A percentile compares a stretch with the other conserved stretches of the same genome.
Evolutionary conservation across 2,113 vertebrate species (phyloP).

Genomic region (Colossoma macropomum): DNA sequence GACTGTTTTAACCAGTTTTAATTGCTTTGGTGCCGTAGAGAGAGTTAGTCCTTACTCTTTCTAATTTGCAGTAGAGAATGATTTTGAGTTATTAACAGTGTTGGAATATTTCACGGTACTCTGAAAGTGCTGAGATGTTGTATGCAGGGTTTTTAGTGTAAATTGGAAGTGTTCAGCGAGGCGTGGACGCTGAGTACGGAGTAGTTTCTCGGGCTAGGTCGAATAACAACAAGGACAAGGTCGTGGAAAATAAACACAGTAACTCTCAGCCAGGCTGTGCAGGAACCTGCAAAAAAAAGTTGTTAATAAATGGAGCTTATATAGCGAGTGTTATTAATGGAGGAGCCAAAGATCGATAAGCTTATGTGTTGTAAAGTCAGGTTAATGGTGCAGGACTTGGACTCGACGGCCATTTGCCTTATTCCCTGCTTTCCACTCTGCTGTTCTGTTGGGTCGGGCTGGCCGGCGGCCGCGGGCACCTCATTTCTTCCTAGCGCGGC

Average conservation of each 20-base stretch:
- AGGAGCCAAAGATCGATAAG: slow-evolving; percentile 49
- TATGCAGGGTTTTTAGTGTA: not conserved
- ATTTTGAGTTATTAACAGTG: not conserved
- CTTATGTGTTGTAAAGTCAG: slow-evolving; percentile 61
- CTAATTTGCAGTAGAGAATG: not conserved
- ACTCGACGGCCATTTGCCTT: slow-evolving; percentile 32
- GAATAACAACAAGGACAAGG: slow-evolving; percentile 4
- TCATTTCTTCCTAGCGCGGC: slow-evolving; percentile 35
- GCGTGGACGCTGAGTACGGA: not conserved
- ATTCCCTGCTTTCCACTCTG: slow-evolving; percentile 24
- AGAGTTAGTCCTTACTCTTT: not conserved
- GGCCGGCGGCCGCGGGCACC: slow-evolving; percentile 26
- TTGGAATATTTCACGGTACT: not conserved
- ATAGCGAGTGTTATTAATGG: slow-evolving; percentile 45
- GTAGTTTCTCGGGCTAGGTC: not conserved
- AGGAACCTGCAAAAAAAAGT: not conserved
- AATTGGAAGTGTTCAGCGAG: not conserved
- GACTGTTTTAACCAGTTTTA: not conserved
- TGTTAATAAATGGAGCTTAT: slow-evolving; percentile 24
- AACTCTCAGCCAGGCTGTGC: not conserved
- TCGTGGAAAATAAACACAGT: not conserved
- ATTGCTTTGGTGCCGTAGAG: not conserved
- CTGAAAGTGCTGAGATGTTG: not conserved
- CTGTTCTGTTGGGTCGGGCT: not conserved
- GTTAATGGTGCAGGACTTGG: slow-evolving; percentile 59